Evolutionary conservation across 2,113 vertebrate species (phyloP).

Genomic region (Thalassoma bifasciatum): DNA sequence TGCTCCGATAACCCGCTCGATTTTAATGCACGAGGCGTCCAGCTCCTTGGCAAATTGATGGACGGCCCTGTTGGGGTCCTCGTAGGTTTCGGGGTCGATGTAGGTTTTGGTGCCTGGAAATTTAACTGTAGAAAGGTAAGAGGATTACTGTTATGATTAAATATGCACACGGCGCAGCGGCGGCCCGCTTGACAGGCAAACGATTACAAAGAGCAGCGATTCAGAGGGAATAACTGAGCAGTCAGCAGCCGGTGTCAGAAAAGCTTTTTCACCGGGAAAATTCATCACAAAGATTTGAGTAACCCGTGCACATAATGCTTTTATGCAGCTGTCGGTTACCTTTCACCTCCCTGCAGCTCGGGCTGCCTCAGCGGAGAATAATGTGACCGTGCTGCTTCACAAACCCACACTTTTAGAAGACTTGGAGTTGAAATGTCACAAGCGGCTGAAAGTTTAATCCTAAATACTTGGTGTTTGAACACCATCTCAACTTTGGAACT

Average conservation of each 20-base stretch:
- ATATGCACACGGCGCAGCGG: constrained; percentile 86
- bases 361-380: not conserved
- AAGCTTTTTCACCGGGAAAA: constrained; percentile 35
- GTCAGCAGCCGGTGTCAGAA: constrained; percentile 45
- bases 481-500: not conserved
- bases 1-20: constrained; percentile 98
- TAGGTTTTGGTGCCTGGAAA: constrained; percentile 99
- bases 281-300: constrained; percentile 36
- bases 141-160: constrained; percentile 95
- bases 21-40: constrained; percentile 99
- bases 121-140: constrained; percentile 99
- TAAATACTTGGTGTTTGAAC: not conserved
- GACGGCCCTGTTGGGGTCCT: constrained; percentile 99
- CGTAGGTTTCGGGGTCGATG: constrained; percentile 99
- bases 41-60: constrained; percentile 99
- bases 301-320: constrained; percentile 7
- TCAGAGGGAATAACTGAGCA: constrained; percentile 57
- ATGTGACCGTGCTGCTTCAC: not conserved
- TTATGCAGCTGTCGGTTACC: constrained; percentile 24
- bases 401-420: not conserved
- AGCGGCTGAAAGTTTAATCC: not conserved
- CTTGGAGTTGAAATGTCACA: not conserved
- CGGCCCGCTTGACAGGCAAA: constrained; percentile 78
- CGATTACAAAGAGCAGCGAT: constrained; percentile 54
- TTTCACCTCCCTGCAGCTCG: constrained; percentile 28